Percentiles rank a stretch among this genome's conserved stretches.
These are phyloP conservation scores for Pelusios castaneus DNA, from an alignment of 2,113 vertebrate genomes.

Conservation along the genomic window DNA sequence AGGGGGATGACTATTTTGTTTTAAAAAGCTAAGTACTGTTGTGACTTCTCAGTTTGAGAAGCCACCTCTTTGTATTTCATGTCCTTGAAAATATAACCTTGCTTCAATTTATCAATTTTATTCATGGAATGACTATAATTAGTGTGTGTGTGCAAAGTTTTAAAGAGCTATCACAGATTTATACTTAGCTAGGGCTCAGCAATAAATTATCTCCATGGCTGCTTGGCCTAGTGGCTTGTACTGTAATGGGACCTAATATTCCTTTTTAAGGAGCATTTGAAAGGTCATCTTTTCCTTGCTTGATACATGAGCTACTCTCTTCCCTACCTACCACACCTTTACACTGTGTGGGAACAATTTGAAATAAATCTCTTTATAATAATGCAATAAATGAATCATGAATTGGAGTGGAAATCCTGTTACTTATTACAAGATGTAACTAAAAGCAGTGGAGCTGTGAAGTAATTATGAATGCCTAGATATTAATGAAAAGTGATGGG, in stretches of 20 bases:
- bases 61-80: slow-evolving; percentile 4
- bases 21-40: slow-evolving; percentile 28
- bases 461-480: not conserved
- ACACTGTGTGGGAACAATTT: not conserved
- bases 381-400: not conserved
- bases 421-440: not conserved
- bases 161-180: slow-evolving; percentile 45
- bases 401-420: not conserved
- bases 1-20: not conserved
- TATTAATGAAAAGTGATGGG: not conserved
- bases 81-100: slow-evolving; percentile 54
- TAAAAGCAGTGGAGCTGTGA: not conserved
- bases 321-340: not conserved
- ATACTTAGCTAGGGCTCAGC: slow-evolving; percentile 31
- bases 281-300: not conserved
- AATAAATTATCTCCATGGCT: slow-evolving; percentile 27
- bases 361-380: not conserved
- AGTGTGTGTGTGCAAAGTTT: slow-evolving; percentile 28
- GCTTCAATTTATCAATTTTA: slow-evolving; percentile 43
- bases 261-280: not conserved
- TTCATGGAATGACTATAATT: slow-evolving; percentile 45
- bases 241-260: not conserved
- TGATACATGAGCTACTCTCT: not conserved
- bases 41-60: not conserved
- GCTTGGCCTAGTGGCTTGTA: not conserved